A percentile compares a stretch with the other conserved stretches of the same genome.
Conservation (phyloP, 1,140 invertebrate species). For the Bombus difficillimus region DNA sequence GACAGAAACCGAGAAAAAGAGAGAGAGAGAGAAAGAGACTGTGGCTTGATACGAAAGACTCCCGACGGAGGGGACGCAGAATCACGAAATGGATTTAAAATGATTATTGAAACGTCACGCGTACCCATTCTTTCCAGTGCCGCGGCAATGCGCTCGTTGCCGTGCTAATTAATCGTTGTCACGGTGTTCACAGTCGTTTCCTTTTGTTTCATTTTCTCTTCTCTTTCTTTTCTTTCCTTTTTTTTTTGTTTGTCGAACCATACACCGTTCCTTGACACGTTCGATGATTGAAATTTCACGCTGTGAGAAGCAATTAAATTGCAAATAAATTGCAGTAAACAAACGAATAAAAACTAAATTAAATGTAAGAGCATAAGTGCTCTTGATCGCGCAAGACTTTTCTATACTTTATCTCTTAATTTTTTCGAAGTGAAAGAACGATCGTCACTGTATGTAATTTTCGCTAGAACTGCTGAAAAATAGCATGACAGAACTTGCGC, state of each 20-base stretch:
- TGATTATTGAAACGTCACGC: conserved; percentile 27
- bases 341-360: not conserved
- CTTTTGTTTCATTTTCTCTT: not conserved
- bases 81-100: conserved; percentile 39
- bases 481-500: conserved; percentile 8
- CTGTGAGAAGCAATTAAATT: not conserved
- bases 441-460: not conserved
- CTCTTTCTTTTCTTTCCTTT: not conserved
- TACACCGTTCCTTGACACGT: not conserved
- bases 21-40: conserved; percentile 40
- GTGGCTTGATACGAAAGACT: conserved; percentile 28
- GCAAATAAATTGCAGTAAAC: not conserved
- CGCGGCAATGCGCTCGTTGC: conserved; percentile 17
- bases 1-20: conserved; percentile 32
- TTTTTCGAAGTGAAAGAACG: not conserved
- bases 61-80: conserved; percentile 39
- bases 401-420: not conserved
- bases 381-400: conserved; percentile 23
- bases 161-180: conserved; percentile 42
- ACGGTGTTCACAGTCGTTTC: not conserved
- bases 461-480: not conserved
- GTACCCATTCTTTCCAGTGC: conserved; percentile 14
- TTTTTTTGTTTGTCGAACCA: not conserved
- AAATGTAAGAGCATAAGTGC: not conserved
- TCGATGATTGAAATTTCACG: not conserved